Conservation (phyloP, 2,888 invertebrate species). For the Chrysomela aeneicollis region DNA sequence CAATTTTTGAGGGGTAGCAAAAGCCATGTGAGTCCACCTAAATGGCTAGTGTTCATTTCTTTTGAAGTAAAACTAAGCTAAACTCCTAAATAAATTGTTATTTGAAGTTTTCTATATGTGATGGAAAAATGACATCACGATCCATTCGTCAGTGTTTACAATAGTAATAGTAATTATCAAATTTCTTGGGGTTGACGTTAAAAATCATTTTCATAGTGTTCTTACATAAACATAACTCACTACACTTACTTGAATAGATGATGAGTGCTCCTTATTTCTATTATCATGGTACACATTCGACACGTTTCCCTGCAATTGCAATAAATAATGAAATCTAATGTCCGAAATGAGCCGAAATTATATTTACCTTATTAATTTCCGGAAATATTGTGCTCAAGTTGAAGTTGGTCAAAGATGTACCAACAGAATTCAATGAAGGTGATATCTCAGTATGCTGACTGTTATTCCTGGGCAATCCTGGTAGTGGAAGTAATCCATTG, state of each 20-base stretch:
- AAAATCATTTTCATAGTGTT: too few species aligned
- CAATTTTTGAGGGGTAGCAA: too few species aligned
- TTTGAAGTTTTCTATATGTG: too few species aligned
- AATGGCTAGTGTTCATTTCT: too few species aligned
- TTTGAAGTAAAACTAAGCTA: too few species aligned
- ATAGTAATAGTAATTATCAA: too few species aligned
- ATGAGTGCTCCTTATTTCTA: conserved; percentile 20
- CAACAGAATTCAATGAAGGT: conserved; percentile 54
- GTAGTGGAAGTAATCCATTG: conserved; percentile 49
- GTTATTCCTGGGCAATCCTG: conserved; percentile 46
- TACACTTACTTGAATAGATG: conserved; percentile 22
- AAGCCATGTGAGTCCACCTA: too few species aligned
- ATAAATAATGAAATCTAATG: neutral
- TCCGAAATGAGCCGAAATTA: neutral
- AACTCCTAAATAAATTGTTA: too few species aligned
- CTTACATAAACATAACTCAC: too few species aligned
- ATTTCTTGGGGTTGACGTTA: too few species aligned
- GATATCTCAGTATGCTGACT: conserved; percentile 56
- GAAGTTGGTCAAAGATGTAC: conserved; percentile 75
- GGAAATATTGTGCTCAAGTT: conserved; percentile 86
- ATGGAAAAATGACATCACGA: too few species aligned
- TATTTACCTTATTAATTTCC: conserved; percentile 73
- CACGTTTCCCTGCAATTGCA: conserved; percentile 15
- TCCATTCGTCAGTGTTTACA: too few species aligned
- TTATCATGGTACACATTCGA: conserved; percentile 21